phyloP scores from a whole-genome alignment of 2,113 vertebrate species.

The Galemys pyrenaicus region DNA sequence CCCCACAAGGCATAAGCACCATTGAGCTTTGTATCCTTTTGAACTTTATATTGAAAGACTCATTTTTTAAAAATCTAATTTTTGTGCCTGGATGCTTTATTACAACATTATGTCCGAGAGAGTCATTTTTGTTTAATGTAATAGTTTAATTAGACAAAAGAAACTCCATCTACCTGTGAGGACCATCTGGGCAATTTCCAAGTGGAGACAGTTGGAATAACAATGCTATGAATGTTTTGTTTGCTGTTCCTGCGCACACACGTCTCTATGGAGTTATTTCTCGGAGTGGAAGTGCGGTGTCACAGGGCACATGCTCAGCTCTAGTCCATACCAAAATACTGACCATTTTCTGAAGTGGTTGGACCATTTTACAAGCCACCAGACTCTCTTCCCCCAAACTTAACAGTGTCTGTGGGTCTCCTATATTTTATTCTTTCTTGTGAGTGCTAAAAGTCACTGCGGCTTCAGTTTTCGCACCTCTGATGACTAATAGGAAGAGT shows the following conservation, averaged over 20 bases:
- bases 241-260: accelerated
- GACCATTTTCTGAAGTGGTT: not conserved
- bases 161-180: not conserved
- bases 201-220: not conserved
- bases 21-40: not conserved
- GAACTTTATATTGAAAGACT: not conserved
- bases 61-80: not conserved
- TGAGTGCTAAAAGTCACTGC: not conserved
- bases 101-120: not conserved
- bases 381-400: not conserved
- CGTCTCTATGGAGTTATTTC: not conserved
- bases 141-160: not conserved
- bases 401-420: not conserved
- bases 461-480: not conserved
- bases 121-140: not conserved
- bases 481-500: not conserved
- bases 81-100: not conserved
- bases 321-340: not conserved
- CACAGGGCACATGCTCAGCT: not conserved
- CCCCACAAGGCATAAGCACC: not conserved
- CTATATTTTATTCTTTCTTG: not conserved
- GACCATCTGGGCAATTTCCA: not conserved
- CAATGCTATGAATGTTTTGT: not conserved
- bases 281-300: not conserved
- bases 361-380: not conserved